Conservation (phyloP, 2,113 vertebrate species). For the Alligator mississippiensis region DNA sequence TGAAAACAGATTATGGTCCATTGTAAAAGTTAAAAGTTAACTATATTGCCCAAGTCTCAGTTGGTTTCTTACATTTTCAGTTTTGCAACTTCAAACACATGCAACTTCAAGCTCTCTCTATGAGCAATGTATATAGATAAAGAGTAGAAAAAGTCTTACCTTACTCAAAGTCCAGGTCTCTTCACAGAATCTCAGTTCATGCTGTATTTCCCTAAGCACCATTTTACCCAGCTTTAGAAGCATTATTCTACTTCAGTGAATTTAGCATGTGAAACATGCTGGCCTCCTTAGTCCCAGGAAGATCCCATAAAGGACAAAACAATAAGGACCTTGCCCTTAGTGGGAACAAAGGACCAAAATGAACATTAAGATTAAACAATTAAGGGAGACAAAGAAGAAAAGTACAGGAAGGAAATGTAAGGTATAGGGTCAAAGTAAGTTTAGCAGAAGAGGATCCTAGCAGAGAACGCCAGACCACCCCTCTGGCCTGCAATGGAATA, state of each 20-base stretch:
- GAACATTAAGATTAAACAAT: neutral
- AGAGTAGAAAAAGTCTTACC: neutral
- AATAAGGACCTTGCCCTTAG: neutral
- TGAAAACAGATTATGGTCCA: neutral
- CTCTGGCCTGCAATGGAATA: too few relatives aligned
- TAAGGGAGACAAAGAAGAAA: neutral
- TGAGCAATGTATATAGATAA: neutral
- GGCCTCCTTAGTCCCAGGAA: neutral
- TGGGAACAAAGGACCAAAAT: neutral
- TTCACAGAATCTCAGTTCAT: neutral
- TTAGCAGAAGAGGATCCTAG: neutral
- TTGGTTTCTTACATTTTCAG: neutral
- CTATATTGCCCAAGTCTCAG: neutral
- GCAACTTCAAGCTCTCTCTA: neutral
- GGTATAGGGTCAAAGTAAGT: neutral
- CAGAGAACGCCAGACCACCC: neutral
- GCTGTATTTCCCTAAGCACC: neutral
- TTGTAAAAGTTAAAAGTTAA: neutral
- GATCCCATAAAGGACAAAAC: neutral
- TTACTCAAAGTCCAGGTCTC: neutral
- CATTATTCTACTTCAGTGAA: neutral
- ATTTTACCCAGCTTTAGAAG: neutral
- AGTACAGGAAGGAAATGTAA: neutral
- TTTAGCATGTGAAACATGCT: neutral
- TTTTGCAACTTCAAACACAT: neutral